Percentiles rank a stretch among this genome's conserved stretches.
Conservation (phyloP, 2,113 vertebrate species). For the Rynchops niger region DNA sequence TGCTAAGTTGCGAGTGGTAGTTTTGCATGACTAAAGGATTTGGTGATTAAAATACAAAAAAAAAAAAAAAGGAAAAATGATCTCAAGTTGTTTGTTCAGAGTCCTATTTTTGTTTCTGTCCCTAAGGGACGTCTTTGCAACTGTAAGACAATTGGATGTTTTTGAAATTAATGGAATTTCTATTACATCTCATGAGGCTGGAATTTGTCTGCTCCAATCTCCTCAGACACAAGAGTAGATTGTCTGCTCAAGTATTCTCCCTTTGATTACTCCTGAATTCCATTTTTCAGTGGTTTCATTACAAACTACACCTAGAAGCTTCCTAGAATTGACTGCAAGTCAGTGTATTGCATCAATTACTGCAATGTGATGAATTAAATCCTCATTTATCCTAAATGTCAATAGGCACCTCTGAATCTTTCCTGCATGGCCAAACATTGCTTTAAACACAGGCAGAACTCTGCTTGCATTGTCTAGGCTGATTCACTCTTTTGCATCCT, state of each 20-base stretch:
- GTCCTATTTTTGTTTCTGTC: neutral
- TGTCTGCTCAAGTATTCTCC: neutral
- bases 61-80: neutral
- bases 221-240: neutral
- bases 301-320: slow-evolving; percentile 18
- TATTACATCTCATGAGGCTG: neutral
- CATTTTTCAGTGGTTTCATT: slow-evolving; percentile 1
- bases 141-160: neutral
- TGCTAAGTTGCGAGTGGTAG: neutral
- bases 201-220: neutral
- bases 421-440: neutral
- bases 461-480: neutral
- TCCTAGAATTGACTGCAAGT: slow-evolving; percentile 15
- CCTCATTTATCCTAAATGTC: slow-evolving; percentile 19
- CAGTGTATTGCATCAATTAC: slow-evolving; percentile 2
- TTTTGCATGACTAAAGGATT: neutral
- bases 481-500: neutral
- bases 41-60: neutral
- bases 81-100: neutral
- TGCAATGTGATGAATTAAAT: slow-evolving; percentile 13
- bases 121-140: neutral
- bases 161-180: slow-evolving; percentile 14
- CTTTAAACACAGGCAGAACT: neutral
- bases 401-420: neutral
- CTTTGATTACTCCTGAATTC: neutral